These are phyloP conservation scores for Cydia fagiglandana DNA, from an alignment of 1,140 invertebrate species.

Conservation along the genomic window DNA sequence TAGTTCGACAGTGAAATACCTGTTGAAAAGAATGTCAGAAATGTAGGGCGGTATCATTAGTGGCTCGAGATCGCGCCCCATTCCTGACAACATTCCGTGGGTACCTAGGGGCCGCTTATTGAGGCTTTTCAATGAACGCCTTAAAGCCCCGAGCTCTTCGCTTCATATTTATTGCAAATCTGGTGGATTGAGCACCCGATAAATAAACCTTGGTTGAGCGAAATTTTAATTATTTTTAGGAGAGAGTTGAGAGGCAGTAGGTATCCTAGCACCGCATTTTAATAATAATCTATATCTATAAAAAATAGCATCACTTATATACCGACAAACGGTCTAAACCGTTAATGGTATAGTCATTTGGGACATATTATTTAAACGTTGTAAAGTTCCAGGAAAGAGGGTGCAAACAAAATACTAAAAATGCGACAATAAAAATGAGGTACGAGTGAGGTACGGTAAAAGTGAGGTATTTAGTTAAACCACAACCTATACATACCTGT, in stretches of 20 bases:
- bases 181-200: background rate
- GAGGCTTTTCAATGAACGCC: background rate
- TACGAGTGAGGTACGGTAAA: too few relatives aligned
- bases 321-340: too few relatives aligned
- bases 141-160: background rate
- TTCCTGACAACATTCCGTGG: constrained; percentile 9
- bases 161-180: constrained; percentile 1
- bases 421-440: too few relatives aligned
- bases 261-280: too few relatives aligned
- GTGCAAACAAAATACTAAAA: too few relatives aligned
- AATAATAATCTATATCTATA: too few relatives aligned
- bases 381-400: too few relatives aligned
- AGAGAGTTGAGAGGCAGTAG: background rate
- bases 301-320: too few relatives aligned
- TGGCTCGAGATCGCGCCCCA: background rate
- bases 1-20: background rate
- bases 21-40: constrained; percentile 5
- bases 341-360: too few relatives aligned
- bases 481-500: too few relatives aligned
- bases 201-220: background rate
- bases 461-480: too few relatives aligned
- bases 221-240: background rate
- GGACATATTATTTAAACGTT: too few relatives aligned
- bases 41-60: constrained; percentile 10
- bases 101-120: background rate